Conservation (phyloP, 2,797 vertebrate species). For the Sebastes minor region DNA sequence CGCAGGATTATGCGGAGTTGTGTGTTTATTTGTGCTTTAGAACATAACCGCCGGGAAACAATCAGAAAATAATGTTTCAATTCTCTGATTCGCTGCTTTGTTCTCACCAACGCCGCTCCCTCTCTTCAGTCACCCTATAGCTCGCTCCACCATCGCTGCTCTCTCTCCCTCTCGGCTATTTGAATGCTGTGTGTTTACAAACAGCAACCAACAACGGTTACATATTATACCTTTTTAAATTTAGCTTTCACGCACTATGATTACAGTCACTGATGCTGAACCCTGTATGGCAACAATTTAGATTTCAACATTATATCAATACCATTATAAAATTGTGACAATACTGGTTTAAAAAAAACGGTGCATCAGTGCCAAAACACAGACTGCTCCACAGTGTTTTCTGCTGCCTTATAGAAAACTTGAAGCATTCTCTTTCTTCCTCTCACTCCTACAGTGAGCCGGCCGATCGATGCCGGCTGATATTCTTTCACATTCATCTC, state of each 20-base stretch:
- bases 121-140: no score
- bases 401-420: slow-evolving; percentile 25
- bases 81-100: no score
- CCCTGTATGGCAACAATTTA: neutral
- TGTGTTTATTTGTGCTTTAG: no score
- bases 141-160: no score
- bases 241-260: neutral
- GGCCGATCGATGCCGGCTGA: slow-evolving; percentile 65
- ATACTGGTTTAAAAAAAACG: neutral
- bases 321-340: neutral
- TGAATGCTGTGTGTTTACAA: no score
- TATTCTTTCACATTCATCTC: slow-evolving; percentile 75
- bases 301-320: neutral
- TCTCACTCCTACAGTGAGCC: slow-evolving; percentile 27
- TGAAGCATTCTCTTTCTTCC: neutral
- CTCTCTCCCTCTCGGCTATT: no score
- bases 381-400: neutral
- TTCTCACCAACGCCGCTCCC: no score
- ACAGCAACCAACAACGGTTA: no score
- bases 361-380: neutral
- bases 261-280: neutral
- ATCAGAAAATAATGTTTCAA: no score
- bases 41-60: no score
- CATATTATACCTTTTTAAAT: no score
- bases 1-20: no score